phyloP scores from a whole-genome alignment of 2,888 invertebrate species.

The Epirrhoe alternata region DNA sequence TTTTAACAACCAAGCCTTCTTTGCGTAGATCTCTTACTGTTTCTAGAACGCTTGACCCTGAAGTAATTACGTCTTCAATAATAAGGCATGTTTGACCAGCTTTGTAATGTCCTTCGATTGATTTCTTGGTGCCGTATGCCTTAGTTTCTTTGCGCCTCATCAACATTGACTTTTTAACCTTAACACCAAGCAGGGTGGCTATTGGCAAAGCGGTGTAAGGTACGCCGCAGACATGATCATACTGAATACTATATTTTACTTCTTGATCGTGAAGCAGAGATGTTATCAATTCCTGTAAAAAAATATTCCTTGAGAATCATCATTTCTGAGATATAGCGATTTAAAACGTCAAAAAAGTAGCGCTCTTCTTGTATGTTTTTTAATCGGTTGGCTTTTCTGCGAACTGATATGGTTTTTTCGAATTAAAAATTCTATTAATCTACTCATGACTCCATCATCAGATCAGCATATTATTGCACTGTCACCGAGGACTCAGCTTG shows the following conservation, averaged over 20 bases:
- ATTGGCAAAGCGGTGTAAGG: slow-evolving; percentile 99
- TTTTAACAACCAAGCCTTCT: slow-evolving; percentile 87
- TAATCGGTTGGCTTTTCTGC: too few relatives aligned
- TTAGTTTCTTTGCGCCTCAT: slow-evolving; percentile 97
- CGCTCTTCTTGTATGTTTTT: too few relatives aligned
- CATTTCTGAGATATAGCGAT: too few relatives aligned
- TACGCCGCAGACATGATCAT: slow-evolving; percentile 94
- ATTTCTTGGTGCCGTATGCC: slow-evolving; percentile 96
- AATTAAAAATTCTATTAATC: too few relatives aligned
- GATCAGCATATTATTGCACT: too few relatives aligned
- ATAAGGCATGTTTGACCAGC: slow-evolving; percentile 93
- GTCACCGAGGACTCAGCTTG: too few relatives aligned
- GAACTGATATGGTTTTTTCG: too few relatives aligned
- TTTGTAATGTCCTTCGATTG: slow-evolving; percentile 95
- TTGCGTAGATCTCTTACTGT: slow-evolving; percentile 90
- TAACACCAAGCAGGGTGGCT: slow-evolving; percentile 92
- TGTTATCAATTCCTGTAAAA: slow-evolving; percentile 69
- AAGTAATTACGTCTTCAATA: slow-evolving; percentile 97
- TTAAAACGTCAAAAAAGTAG: too few relatives aligned
- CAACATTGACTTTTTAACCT: slow-evolving; percentile 92
- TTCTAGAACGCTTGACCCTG: slow-evolving; percentile 96
- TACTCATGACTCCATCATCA: too few relatives aligned
- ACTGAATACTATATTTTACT: slow-evolving; percentile 70
- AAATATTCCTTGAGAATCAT: too few relatives aligned
- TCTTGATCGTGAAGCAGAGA: slow-evolving; percentile 74